Evolutionary conservation across 2,888 invertebrate species (phyloP).

Genomic region (Ochropleura leucogaster): DNA sequence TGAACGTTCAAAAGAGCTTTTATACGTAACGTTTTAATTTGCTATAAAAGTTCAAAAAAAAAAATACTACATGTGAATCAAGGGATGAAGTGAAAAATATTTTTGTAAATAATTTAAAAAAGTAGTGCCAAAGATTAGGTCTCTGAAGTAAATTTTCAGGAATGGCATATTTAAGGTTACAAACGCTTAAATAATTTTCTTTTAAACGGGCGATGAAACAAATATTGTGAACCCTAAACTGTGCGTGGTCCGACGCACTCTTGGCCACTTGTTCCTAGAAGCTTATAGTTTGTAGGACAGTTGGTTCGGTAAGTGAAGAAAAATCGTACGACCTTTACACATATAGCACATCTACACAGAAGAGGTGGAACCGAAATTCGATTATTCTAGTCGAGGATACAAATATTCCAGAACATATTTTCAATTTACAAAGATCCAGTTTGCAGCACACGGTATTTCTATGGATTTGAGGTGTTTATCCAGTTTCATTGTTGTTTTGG

Average conservation of each 20-base stretch:
- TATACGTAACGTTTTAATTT: no score
- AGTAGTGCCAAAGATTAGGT: neutral
- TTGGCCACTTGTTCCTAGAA: constrained; percentile 67
- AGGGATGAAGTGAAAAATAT: neutral
- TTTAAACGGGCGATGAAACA: neutral
- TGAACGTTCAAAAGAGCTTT: neutral
- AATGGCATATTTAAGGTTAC: neutral
- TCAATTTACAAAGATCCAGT: constrained; percentile 7
- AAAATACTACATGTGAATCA: neutral
- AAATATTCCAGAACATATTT: constrained; percentile 32
- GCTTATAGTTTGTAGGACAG: no score
- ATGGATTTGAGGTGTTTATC: neutral
- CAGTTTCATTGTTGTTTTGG: neutral
- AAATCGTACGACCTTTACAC: constrained; percentile 63
- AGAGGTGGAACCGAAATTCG: constrained; percentile 30
- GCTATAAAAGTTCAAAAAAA: no score
- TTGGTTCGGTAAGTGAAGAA: constrained; percentile 70
- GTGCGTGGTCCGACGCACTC: neutral
- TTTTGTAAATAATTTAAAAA: neutral
- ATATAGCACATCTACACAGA: constrained; percentile 34
- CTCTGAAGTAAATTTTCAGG: neutral
- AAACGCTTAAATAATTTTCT: neutral
- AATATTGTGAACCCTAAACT: neutral
- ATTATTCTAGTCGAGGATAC: constrained; percentile 28
- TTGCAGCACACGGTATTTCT: neutral